A percentile compares a stretch with the other conserved stretches of the same genome.
Evolutionary conservation across 1,140 invertebrate species (phyloP).

Genomic region (Atta colombica): DNA sequence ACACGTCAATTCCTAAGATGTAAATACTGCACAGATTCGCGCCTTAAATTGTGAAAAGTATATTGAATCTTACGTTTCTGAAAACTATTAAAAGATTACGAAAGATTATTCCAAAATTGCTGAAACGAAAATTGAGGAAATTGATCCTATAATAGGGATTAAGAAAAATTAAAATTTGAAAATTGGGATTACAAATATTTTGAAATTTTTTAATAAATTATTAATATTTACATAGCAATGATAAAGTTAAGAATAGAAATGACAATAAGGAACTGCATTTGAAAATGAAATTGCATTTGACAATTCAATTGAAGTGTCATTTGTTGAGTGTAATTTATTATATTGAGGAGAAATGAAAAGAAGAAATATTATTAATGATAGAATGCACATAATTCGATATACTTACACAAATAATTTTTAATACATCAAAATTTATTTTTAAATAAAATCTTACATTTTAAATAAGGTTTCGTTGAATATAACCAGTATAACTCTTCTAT

Average conservation of each 20-base stretch:
- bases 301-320: background rate
- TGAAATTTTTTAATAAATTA: conserved; percentile 18
- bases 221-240: conserved; percentile 13
- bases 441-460: background rate
- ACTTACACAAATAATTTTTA: background rate
- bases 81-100: background rate
- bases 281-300: conserved; percentile 39
- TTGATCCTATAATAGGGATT: background rate
- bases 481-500: background rate
- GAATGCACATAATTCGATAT: background rate
- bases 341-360: background rate
- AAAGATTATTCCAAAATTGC: conserved; percentile 11
- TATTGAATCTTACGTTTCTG: conserved; percentile 16
- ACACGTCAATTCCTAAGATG: conserved; percentile 34
- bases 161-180: conserved; percentile 2
- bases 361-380: conserved; percentile 14
- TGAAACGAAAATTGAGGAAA: background rate
- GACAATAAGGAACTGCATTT: conserved; percentile 64
- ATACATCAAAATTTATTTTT: conserved; percentile 10
- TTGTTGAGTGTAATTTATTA: conserved; percentile 45
- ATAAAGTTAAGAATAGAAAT: conserved; percentile 61
- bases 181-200: background rate
- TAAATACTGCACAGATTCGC: conserved; percentile 18
- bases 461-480: background rate
- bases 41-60: conserved; percentile 40